Base-by-base conservation (phyloP, 2,797 vertebrate species). In the Neostethus bicornis region DNA sequence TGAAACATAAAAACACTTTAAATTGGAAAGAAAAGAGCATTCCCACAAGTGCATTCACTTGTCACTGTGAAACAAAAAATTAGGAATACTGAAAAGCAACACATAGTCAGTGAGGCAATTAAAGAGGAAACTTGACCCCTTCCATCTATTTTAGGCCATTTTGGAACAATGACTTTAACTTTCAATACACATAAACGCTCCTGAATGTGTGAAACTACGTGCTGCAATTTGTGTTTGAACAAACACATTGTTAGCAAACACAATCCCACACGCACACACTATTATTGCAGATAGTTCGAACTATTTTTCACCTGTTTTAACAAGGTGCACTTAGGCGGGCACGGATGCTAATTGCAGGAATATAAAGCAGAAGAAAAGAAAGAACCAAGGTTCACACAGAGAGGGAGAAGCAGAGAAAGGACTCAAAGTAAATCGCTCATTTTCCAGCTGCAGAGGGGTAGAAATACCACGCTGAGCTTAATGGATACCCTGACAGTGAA, bases 61-160 rank as follows among this genome's bases (percentile, higher is more conserved):
- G 47, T 56, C 69, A 63, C 41, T 52, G 49, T 70, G n/a, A n/a
- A n/a, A n/a, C n/a, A 74, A 87, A 86, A 72, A 73, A 83, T 85
- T 84, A 83, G 66, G 73, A 80, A 64, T 48, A n/a, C 70, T 81
- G 84, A 79, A 69, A 53, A 76, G 74, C 66, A 80, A 79, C 63
- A 80, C 66, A 68, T 48, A 74, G 71, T 70, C 73, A 74, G 80
- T 61, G 65, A 69, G 68, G 64, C 73, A 81, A 85, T 82, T 84
- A 84, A 38, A 25, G n/a, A 39, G 76, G 58, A 72, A 77, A 68
- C 62, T 17, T 64, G 77, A 81, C 68, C 29, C 50, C 51, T 75
- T 84, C 53, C 35, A 77, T 87, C 50, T 59, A 74, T 82, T 73
- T 69, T 13, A 54, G 49, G 46, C 28, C 55, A 48, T 24, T 49